Evolutionary conservation across 2,797 vertebrate species (phyloP), one percentile per base, ranked within the genome.

Genomic region (Spondyliosoma cantharus): DNA sequence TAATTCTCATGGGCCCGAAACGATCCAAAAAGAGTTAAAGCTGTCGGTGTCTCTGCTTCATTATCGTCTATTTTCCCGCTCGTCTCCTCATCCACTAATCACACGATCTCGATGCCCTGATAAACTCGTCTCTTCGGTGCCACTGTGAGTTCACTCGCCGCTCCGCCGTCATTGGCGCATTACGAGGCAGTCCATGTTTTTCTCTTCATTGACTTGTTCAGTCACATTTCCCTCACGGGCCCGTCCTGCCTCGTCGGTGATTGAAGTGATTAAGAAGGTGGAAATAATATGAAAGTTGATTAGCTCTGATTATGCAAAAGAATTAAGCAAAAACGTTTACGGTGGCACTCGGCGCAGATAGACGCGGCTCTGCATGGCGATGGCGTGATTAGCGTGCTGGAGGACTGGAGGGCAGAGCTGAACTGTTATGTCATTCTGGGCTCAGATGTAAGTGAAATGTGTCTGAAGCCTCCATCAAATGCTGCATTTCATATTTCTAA

Each of bases 211-310:
- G 58, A 81, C 85, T 90, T 69, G 82, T 89, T 91, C 81, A 75
- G 73, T 81, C 77, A 78, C 87, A 84, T 81, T 82, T 84, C 76
- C 85, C 87, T 83, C 88, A 87, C 61, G 17, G 89, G 85, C 72
- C 73, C 77, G 46, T 68, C 80, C 87, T 86, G 91, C 90, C 88
- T 91, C 81, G 56, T 83, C 74, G 69, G 67, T 87, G 85, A 93
- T 94, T 91, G 91, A 64, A 76, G 67, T 65, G 81, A 94, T 94
- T 93, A 94, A 92, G 90, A 78, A 84, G 80, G 78, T 86, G 80
- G 86, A 89, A 93, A 90, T 90, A 82, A 92, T 87, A 87, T 80
- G 82, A 77, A 87, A 80, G 82, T 84, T 93, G 87, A 94, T 93
- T 92, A 92, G 86, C 71, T 88, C 72, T 91, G 89, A 93, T 94